Percentiles rank a stretch among this genome's conserved stretches.
Conservation (phyloP, 1,140 invertebrate genomes). For the Eupeodes corollae region DNA sequence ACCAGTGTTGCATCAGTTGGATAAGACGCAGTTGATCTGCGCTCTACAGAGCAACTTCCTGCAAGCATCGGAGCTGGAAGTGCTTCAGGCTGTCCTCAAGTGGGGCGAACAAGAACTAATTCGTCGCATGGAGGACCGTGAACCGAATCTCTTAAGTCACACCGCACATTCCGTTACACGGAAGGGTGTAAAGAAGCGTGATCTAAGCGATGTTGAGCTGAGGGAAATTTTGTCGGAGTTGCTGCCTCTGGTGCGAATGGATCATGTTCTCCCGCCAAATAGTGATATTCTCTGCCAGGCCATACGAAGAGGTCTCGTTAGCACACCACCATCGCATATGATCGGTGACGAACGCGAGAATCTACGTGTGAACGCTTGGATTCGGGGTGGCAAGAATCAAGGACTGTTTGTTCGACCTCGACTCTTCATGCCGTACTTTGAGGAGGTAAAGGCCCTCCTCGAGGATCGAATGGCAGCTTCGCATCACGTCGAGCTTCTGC, state of each 20-base stretch:
- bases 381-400: slow-evolving; percentile 62
- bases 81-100: slow-evolving; percentile 74
- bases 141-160: slow-evolving; percentile 83
- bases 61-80: slow-evolving; percentile 81
- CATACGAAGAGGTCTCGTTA: slow-evolving; percentile 73
- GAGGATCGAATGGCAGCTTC: slow-evolving; percentile 63
- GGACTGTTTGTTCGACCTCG: slow-evolving; percentile 75
- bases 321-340: slow-evolving; percentile 78
- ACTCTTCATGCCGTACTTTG: slow-evolving; percentile 86
- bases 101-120: slow-evolving; percentile 84
- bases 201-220: slow-evolving; percentile 76
- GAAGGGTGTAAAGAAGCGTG: slow-evolving; percentile 73
- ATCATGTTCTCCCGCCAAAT: slow-evolving; percentile 79
- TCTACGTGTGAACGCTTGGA: slow-evolving; percentile 73
- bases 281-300: slow-evolving; percentile 66
- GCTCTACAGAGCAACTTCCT: slow-evolving; percentile 80
- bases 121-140: slow-evolving; percentile 71
- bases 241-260: slow-evolving; percentile 70
- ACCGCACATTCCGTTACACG: slow-evolving; percentile 81
- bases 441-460: slow-evolving; percentile 79
- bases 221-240: slow-evolving; percentile 77
- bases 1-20: slow-evolving; percentile 64
- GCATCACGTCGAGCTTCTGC: slow-evolving; percentile 59
- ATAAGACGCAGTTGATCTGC: slow-evolving; percentile 66
- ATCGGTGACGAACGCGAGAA: slow-evolving; percentile 60